Conservation (phyloP, 2,113 vertebrate genomes). For the Illadopsis cleaveri region DNA sequence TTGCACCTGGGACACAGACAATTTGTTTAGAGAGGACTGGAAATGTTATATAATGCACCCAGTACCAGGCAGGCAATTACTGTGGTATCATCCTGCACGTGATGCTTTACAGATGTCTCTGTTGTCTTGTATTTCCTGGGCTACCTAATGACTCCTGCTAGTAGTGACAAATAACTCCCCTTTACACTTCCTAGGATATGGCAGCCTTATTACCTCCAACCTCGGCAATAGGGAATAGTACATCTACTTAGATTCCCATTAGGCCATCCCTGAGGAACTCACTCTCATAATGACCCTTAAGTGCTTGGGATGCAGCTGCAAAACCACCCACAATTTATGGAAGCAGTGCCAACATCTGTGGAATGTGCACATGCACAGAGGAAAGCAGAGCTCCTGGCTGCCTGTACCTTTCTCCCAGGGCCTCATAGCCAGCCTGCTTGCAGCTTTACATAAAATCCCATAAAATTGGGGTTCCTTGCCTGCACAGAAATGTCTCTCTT, state of each 20-base stretch:
- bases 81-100: rapidly evolving
- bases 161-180: background rate
- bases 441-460: background rate
- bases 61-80: background rate
- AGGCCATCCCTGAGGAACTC: background rate
- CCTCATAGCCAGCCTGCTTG: background rate
- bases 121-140: background rate
- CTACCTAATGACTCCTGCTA: background rate
- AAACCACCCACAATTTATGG: background rate
- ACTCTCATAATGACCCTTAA: background rate
- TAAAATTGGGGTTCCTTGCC: background rate
- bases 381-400: background rate
- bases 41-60: background rate
- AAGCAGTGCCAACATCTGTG: background rate
- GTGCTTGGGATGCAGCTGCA: background rate
- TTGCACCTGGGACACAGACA: background rate
- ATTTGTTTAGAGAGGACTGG: background rate
- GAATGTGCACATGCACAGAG: rapidly evolving
- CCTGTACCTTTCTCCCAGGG: background rate
- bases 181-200: background rate
- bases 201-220: background rate
- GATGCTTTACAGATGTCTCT: background rate
- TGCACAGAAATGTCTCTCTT: background rate
- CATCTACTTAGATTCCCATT: background rate
- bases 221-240: background rate